These are phyloP conservation scores for Pomphorhynchus laevis DNA, from an alignment of 1,140 invertebrate genomes.

Conservation along the genomic window DNA sequence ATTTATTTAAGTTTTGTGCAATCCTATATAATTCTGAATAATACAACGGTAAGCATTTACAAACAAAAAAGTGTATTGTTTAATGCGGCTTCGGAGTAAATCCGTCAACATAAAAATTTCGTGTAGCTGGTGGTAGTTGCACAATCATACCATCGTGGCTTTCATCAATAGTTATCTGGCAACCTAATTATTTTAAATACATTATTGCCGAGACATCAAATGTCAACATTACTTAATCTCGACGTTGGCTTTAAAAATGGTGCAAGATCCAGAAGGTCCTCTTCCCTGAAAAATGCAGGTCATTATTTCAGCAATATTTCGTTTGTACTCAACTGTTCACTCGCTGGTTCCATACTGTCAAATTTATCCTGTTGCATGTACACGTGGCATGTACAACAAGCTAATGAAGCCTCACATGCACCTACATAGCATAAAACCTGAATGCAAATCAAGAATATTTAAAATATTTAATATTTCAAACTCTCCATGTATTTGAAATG, in stretches of 20 bases:
- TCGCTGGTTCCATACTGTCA: slow-evolving; percentile 34
- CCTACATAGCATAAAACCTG: slow-evolving; percentile 24
- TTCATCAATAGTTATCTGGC: slow-evolving; percentile 65
- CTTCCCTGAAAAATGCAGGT: slow-evolving; percentile 27
- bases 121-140: slow-evolving; percentile 45
- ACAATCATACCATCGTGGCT: slow-evolving; percentile 58
- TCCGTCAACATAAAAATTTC: slow-evolving; percentile 94
- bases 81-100: slow-evolving; percentile 61
- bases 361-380: slow-evolving; percentile 42
- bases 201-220: background rate
- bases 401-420: slow-evolving; percentile 79
- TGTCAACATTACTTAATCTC: slow-evolving; percentile 30
- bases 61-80: no score
- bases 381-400: slow-evolving; percentile 87
- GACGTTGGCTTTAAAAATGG: slow-evolving; percentile 79
- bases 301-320: background rate
- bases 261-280: slow-evolving; percentile 79
- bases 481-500: no score
- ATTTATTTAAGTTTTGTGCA: no score
- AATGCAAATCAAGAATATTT: no score
- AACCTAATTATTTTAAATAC: slow-evolving; percentile 27
- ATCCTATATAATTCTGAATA: no score
- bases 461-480: no score
- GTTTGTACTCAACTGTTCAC: slow-evolving; percentile 30
- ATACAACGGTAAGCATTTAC: no score